Base-by-base conservation (phyloP, 2,797 vertebrate species). In the Crypturellus tataupa region DNA sequence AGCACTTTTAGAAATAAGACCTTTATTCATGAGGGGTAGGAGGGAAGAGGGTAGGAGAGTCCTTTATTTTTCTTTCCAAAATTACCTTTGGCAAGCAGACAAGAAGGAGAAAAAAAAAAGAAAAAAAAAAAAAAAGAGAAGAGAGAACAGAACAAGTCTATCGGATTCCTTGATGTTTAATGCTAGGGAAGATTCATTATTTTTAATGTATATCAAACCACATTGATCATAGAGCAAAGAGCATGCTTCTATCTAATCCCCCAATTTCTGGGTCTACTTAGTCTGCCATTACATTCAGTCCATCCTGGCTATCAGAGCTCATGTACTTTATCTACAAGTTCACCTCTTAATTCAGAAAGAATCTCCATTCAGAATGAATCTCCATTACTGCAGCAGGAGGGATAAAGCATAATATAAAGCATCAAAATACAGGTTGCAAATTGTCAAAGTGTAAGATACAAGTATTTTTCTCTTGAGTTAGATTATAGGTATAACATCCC, bases 161-260 rank as follows among this genome's bases (percentile, higher is more conserved):
- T 78, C 79, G 87, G 62, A 71, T 10, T 80, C 42, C 55, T 89
- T 72, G 40, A 62, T 12, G 24, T 62, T 92, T 68, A 85, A 5
- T 10, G 23, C 6, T 71, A 18, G 5, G 39, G 39, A 40, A 56
- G 31, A 68, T 65, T 6, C 63, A 40, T 84, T 68, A 14, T 53
- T 92, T 92, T 91, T 62, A 85, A 80, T 0, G 2, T 15, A 65
- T 29, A 73, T 13, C 25, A 91, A 63, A 49, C 17, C 13, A 55
- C 15, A 46, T 3, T 40, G 21, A 63, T 13, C 31, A 49, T 18
- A 71, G 16, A 62, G 21, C 21, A 77, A 63, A 59, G 7, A 80
- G 9, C 1, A 2, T 9, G 23, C 44, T 21, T 69, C 23, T 73
- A 16, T 24, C 4, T 23, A 78, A 92, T 27, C 1, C 20, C 18